A percentile compares a stretch with the other conserved stretches of the same genome.
Conservation (phyloP, 2,888 invertebrate species). For the Zygogramma bicolorata region DNA sequence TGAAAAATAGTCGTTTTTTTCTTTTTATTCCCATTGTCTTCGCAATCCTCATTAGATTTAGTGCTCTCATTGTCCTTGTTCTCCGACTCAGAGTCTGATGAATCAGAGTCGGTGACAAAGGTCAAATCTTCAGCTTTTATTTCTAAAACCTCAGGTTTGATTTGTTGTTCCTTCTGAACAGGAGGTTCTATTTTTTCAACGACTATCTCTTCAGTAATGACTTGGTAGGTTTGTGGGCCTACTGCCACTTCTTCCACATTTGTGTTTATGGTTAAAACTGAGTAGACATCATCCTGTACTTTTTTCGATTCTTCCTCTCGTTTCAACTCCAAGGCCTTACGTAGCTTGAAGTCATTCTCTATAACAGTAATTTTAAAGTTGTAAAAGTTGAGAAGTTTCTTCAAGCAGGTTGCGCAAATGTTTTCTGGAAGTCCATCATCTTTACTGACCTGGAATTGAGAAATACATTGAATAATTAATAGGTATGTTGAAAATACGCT, state of each 20-base stretch:
- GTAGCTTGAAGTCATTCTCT: slow-evolving; percentile 48
- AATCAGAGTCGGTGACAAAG: slow-evolving; percentile 36
- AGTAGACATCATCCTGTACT: slow-evolving; percentile 14
- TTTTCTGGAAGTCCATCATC: slow-evolving; percentile 50
- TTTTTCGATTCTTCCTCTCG: slow-evolving; percentile 21
- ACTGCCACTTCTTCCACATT: slow-evolving; percentile 19
- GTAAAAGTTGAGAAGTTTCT: slow-evolving; percentile 47
- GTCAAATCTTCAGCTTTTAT: slow-evolving; percentile 31
- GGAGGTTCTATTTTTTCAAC: slow-evolving; percentile 12
- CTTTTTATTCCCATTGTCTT: slow-evolving; percentile 8
- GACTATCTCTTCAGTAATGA: slow-evolving; percentile 21
- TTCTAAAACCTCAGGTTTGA: not conserved
- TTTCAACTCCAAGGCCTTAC: slow-evolving; percentile 31
- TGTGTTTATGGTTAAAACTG: slow-evolving; percentile 19
- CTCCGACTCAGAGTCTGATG: slow-evolving; percentile 21
- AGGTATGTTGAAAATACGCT: too few species aligned
- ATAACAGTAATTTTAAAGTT: slow-evolving; percentile 48
- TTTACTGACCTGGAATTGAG: slow-evolving; percentile 45
- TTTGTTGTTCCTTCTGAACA: not conserved
- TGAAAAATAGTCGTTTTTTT: slow-evolving; percentile 38
- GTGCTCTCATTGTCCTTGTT: not conserved
- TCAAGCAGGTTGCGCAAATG: slow-evolving; percentile 53
- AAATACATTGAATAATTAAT: too few species aligned
- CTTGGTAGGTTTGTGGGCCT: slow-evolving; percentile 25
- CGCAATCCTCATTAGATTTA: not conserved